Conservation (phyloP, 92 coral and sea anemone genomes). For the Scolanthus callimorphus region DNA sequence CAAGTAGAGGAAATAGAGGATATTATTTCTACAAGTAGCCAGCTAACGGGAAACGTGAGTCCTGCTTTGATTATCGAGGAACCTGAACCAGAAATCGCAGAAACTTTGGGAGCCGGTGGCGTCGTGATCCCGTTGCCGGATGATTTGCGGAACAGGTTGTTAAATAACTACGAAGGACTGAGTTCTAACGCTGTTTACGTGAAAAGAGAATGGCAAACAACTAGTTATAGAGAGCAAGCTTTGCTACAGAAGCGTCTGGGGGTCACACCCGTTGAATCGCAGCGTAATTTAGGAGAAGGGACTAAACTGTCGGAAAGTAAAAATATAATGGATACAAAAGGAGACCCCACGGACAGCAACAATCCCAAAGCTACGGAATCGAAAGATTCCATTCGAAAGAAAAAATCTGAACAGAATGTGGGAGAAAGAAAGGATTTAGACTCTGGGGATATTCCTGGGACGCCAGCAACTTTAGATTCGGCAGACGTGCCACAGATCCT, state of each 20-base stretch:
- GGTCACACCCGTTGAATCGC: slow-evolving; percentile 10
- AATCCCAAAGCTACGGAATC: slow-evolving; percentile 14
- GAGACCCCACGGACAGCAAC: not conserved
- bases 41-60: slow-evolving; percentile 16
- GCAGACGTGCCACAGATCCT: slow-evolving; percentile 14
- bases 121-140: slow-evolving; percentile 77
- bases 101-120: slow-evolving; percentile 51
- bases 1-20: slow-evolving; percentile 79
- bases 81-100: slow-evolving; percentile 20
- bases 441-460: not conserved
- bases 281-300: slow-evolving; percentile 28
- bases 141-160: slow-evolving; percentile 63
- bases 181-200: slow-evolving; percentile 69
- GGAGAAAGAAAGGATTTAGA: not conserved
- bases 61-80: slow-evolving; percentile 17
- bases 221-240: slow-evolving; percentile 89
- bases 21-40: slow-evolving; percentile 47
- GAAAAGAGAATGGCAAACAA: slow-evolving; percentile 95
- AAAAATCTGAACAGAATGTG: not conserved
- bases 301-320: slow-evolving; percentile 9
- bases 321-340: not conserved
- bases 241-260: slow-evolving; percentile 63
- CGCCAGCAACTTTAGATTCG: not conserved
- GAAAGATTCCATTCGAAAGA: slow-evolving; percentile 4
- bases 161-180: slow-evolving; percentile 81